phyloP scores from a whole-genome alignment of 2,888 invertebrate genomes.

The Ferdinandea cuprea region DNA sequence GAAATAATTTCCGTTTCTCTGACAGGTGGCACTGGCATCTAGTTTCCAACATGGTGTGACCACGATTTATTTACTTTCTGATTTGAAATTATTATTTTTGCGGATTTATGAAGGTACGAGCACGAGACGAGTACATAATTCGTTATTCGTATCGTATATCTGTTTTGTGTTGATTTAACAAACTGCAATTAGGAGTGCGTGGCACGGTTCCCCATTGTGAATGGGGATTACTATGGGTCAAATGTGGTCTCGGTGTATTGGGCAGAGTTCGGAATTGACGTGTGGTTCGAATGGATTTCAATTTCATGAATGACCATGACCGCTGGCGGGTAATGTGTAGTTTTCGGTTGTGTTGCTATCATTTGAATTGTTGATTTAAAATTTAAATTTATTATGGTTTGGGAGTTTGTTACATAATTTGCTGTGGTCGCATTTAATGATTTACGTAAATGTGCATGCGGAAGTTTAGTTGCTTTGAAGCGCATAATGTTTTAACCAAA shows the following conservation, averaged over 20 bases:
- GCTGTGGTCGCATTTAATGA: not conserved
- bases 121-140: too few species aligned
- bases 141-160: too few species aligned
- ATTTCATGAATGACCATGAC: slow-evolving; percentile 11
- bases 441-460: too few species aligned
- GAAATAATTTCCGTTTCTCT: slow-evolving; percentile 32
- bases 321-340: slow-evolving; percentile 29
- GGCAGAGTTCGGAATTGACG: slow-evolving; percentile 19
- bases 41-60: slow-evolving; percentile 8
- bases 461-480: too few species aligned
- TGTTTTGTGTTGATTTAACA: slow-evolving; percentile 47
- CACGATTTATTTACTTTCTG: slow-evolving; percentile 59
- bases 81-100: slow-evolving; percentile 31
- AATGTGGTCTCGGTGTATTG: slow-evolving; percentile 21
- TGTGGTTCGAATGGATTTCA: slow-evolving; percentile 24
- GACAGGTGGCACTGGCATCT: slow-evolving; percentile 60
- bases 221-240: slow-evolving; percentile 13
- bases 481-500: too few species aligned
- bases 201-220: not conserved
- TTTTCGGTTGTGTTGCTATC: slow-evolving; percentile 22
- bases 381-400: not conserved
- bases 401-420: not conserved
- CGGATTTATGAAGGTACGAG: not conserved
- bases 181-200: slow-evolving; percentile 3
- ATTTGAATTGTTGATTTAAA: slow-evolving; percentile 19